A percentile compares a stretch with the other conserved stretches of the same genome.
These are phyloP conservation scores for Carassius carassius DNA, from an alignment of 2,113 vertebrate genomes.

Conservation along the genomic window DNA sequence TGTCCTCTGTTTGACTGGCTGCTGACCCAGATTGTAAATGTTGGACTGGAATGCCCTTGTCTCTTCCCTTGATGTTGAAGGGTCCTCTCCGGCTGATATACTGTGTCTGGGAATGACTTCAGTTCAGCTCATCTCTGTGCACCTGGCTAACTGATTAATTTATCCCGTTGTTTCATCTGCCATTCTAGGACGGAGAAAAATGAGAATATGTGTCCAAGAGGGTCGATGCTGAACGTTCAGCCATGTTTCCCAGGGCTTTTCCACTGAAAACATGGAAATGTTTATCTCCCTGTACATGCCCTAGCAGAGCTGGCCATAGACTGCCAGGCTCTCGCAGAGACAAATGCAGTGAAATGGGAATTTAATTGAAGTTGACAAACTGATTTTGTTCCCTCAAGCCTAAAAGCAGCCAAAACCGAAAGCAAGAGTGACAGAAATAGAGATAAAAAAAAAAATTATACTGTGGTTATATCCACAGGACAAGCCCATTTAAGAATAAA, in stretches of 20 bases:
- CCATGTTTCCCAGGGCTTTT: not conserved
- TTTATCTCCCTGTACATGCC: not conserved
- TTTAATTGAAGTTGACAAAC: slow-evolving; percentile 13
- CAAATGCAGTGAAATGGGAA: not conserved
- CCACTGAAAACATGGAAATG: slow-evolving; percentile 16
- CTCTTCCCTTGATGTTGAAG: not conserved
- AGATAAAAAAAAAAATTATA: too few species aligned
- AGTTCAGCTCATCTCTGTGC: not conserved
- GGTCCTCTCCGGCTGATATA: not conserved
- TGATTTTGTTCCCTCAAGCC: not conserved
- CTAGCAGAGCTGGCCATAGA: too few species aligned
- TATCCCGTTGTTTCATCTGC: not conserved
- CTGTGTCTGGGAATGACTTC: slow-evolving; percentile 19
- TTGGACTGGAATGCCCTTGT: not conserved
- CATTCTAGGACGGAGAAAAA: slow-evolving; percentile 13
- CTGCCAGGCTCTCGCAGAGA: not conserved
- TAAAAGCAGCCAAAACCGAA: not conserved
- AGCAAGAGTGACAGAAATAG: not conserved
- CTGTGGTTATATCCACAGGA: too few species aligned
- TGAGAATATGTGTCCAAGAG: not conserved
- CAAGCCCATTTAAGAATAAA: too few species aligned
- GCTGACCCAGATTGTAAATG: slow-evolving; percentile 6
- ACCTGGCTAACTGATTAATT: not conserved
- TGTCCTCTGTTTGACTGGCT: slow-evolving; percentile 5
- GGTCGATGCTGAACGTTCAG: too few species aligned